Evolutionary conservation across 2,113 vertebrate species (phyloP).

Genomic region (Rhinoderma darwinii): DNA sequence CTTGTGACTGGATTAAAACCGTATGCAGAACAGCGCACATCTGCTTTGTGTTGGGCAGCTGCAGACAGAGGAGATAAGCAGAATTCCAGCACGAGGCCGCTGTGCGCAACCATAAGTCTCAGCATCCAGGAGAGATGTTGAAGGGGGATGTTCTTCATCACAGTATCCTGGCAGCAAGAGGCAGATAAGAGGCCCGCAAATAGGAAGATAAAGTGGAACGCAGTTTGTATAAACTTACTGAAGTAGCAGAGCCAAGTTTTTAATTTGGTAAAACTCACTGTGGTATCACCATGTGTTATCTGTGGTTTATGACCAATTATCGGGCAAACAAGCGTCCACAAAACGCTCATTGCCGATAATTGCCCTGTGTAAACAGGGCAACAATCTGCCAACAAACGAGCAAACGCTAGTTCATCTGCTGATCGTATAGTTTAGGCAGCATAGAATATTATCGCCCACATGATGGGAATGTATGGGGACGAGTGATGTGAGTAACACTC

Average conservation of each 20-base stretch:
- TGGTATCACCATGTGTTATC: not conserved
- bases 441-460: no score
- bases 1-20: constrained; percentile 31
- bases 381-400: no score
- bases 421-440: no score
- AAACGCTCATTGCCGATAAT: no score
- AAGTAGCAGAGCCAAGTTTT: not conserved
- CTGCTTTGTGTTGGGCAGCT: constrained; percentile 58
- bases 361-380: no score
- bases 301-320: no score
- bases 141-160: constrained; percentile 36
- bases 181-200: constrained; percentile 37
- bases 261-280: not conserved
- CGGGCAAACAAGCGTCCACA: no score
- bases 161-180: constrained; percentile 33
- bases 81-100: constrained; percentile 37
- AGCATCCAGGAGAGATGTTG: constrained; percentile 37
- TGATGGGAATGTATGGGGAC: no score
- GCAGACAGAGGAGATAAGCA: constrained; percentile 53
- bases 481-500: no score
- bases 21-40: constrained; percentile 43
- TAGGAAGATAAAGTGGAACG: constrained; percentile 17
- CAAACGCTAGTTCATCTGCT: no score
- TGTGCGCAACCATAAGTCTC: constrained; percentile 24
- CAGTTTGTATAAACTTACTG: not conserved